phyloP scores from a whole-genome alignment of 2,888 invertebrate genomes.

The Dicyrtomina minuta region DNA sequence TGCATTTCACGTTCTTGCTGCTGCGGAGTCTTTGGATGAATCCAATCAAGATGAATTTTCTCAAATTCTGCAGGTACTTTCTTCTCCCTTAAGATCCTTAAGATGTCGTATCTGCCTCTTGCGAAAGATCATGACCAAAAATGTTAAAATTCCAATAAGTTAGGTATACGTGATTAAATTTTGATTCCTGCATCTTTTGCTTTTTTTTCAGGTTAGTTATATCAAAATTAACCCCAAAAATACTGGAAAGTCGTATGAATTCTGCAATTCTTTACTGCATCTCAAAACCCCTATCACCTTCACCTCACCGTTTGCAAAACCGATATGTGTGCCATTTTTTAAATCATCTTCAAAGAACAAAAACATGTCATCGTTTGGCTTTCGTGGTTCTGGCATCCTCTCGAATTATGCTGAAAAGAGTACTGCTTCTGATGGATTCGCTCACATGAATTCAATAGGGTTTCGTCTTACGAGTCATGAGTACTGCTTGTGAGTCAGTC shows the following conservation, averaged over 20 bases:
- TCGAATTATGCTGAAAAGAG: conserved; percentile 3
- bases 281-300: neutral
- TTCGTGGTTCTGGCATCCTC: neutral
- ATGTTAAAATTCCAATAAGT: neutral
- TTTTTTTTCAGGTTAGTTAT: conserved; percentile 14
- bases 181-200: neutral
- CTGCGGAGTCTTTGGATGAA: conserved; percentile 7
- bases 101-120: too few species aligned
- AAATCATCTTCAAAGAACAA: neutral
- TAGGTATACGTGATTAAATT: neutral
- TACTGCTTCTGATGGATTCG: conserved; percentile 1
- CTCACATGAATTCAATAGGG: conserved; percentile 8
- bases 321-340: neutral
- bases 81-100: too few species aligned
- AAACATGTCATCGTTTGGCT: conserved; percentile 12
- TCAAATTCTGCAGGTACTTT: conserved; percentile 11
- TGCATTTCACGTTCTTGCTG: neutral
- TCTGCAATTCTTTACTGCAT: conserved; percentile 7
- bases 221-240: conserved; percentile 10
- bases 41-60: conserved; percentile 1
- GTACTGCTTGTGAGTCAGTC: conserved; percentile 12
- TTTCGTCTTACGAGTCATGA: conserved; percentile 7
- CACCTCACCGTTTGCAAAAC: neutral
- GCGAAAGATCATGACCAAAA: too few species aligned
- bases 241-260: neutral